Evolutionary conservation across 2,888 invertebrate genomes (phyloP), one percentile per base, ranked within the genome.

Genomic region (Caenorhabditis sp.): DNA sequence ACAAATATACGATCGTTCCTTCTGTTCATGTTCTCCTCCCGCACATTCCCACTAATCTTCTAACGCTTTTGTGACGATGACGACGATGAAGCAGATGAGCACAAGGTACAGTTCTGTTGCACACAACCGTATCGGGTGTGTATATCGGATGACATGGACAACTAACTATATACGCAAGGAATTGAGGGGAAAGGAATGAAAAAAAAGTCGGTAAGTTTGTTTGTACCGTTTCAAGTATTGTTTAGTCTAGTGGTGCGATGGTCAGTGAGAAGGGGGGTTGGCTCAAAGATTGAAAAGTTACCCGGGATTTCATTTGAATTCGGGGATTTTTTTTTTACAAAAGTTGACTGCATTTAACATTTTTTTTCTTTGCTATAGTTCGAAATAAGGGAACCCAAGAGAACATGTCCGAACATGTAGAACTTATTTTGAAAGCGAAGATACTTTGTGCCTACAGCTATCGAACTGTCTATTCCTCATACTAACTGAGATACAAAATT

Each of bases 41-140:
- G 61, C 73, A 26, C 41, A 38, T 38, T 47, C 10, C 49, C 24
- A 19, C 72, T 64, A 64, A 74, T 74, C 74, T 64, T 31, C 66
- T 49, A 64, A 64, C 64, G 74, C 74, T 63, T 74, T 74, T 74
- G 73, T 74, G 49, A 41, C 19, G 61, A 22, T 61, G 41, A 31
- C 41, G 63, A 63, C 14, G 63, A 44, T 22, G 44, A 47, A 7
- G 26, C 12, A 24, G 63, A 44, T 2, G 26, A 47, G 49, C 19
- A 16, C 66, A 47, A 31, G 47, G 47, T 31, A 16, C 2, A 49
- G n/a, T n/a, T 4, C 12, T 7, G 49, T 28, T 44, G 28, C 47
- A 49, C 31, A 66, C 66, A 49, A 47, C 26, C 66, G 49, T 47
- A 49, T 49, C 31, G 49, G 35, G 16, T 28, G 54, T 7, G 7